Evolutionary conservation across 1,140 invertebrate genomes (phyloP).

Genomic region (Euwallacea similis): DNA sequence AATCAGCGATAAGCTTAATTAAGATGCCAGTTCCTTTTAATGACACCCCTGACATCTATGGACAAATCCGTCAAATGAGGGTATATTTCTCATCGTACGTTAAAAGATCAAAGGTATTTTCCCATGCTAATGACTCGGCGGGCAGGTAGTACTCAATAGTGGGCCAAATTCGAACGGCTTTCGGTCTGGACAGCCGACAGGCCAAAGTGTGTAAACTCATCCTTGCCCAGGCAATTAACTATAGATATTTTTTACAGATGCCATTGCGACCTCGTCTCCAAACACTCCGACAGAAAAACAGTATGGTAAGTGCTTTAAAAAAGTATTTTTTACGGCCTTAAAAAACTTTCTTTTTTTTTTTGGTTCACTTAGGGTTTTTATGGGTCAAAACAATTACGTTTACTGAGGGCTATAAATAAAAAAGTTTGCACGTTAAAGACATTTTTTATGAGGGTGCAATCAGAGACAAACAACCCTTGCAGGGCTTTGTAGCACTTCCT

Average conservation of each 20-base stretch:
- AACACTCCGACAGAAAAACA: conserved; percentile 33
- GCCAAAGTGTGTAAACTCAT: not conserved
- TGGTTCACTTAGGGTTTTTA: too few relatives aligned
- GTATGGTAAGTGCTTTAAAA: conserved; percentile 28
- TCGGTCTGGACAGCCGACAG: not conserved
- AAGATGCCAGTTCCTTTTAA: too few relatives aligned
- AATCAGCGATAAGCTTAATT: too few relatives aligned
- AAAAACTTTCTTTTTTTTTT: too few relatives aligned
- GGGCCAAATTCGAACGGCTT: conserved; percentile 10
- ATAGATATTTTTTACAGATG: conserved; percentile 23
- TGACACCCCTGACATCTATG: conserved; percentile 17
- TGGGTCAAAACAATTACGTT: too few relatives aligned
- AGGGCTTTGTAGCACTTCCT: too few relatives aligned
- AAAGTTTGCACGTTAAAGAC: too few relatives aligned
- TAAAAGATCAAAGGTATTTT: conserved; percentile 16
- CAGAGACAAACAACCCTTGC: too few relatives aligned
- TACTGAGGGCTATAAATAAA: too few relatives aligned
- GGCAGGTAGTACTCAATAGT: conserved; percentile 20
- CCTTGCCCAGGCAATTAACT: not conserved
- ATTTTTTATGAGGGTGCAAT: too few relatives aligned
- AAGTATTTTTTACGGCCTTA: not conserved
- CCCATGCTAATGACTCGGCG: conserved; percentile 26
- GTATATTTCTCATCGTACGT: conserved; percentile 24
- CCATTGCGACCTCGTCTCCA: conserved; percentile 24
- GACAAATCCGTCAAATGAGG: conserved; percentile 24